Percentiles rank a stretch among this genome's conserved stretches.
phyloP scores from a whole-genome alignment of 2,888 invertebrate species.

The Therioaphis trifolii region DNA sequence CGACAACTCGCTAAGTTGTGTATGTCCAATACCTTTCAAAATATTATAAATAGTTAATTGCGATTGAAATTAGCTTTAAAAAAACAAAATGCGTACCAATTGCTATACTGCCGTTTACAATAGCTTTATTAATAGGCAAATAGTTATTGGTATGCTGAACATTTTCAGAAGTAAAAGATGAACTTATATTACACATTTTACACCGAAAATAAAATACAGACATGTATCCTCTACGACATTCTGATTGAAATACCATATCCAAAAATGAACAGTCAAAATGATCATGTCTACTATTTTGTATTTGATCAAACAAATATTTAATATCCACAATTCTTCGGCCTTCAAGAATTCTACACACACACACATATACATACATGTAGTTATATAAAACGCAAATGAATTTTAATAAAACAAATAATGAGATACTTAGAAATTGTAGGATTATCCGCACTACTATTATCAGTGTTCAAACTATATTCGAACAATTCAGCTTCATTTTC shows the following conservation, averaged over 20 bases:
- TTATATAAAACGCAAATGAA: too few species aligned
- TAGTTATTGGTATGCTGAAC: neutral
- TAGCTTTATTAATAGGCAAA: constrained; percentile 6
- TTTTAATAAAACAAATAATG: too few species aligned
- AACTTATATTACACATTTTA: constrained; percentile 22
- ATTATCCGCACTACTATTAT: too few species aligned
- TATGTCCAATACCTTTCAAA: too few species aligned
- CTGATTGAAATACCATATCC: too few species aligned
- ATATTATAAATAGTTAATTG: constrained; percentile 5
- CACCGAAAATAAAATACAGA: neutral
- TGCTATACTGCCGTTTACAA: too few species aligned
- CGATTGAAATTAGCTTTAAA: neutral
- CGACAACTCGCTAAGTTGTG: too few species aligned
- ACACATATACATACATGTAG: too few species aligned
- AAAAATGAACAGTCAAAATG: constrained; percentile 10
- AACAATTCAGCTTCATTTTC: too few species aligned
- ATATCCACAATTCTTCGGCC: constrained; percentile 24
- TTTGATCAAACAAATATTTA: neutral
- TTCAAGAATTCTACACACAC: too few species aligned
- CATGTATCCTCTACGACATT: constrained; percentile 11
- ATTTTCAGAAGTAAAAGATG: constrained; percentile 2
- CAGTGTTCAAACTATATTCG: too few species aligned
- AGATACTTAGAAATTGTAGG: too few species aligned
- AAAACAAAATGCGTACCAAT: neutral
- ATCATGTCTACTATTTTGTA: constrained; percentile 20